phyloP scores from a whole-genome alignment of 1,140 invertebrate genomes.

The Trichonephila clavata region DNA sequence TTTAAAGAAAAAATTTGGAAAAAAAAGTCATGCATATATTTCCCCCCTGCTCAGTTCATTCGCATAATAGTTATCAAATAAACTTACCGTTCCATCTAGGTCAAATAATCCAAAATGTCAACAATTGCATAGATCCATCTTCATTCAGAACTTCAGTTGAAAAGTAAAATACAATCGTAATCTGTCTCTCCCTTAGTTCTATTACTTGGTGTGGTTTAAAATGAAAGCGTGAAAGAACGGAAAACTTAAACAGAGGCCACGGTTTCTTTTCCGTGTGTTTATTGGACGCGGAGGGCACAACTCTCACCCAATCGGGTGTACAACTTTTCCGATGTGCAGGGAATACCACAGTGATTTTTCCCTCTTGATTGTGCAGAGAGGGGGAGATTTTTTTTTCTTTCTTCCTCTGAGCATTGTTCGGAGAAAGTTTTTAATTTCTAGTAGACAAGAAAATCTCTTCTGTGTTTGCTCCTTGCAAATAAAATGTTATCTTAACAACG shows the following conservation, averaged over 20 bases:
- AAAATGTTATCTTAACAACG: neutral
- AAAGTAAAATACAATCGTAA: neutral
- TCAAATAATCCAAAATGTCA: slow-evolving; percentile 40
- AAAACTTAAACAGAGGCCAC: neutral
- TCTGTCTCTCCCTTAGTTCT: neutral
- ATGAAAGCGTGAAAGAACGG: slow-evolving; percentile 1
- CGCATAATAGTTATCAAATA: neutral
- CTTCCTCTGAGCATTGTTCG: neutral
- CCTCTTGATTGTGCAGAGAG: neutral
- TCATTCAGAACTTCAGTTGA: neutral
- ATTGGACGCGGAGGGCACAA: neutral
- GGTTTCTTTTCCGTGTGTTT: neutral
- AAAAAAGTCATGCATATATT: neutral
- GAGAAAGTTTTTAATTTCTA: neutral
- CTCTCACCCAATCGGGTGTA: neutral
- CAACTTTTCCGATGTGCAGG: neutral
- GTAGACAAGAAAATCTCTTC: neutral
- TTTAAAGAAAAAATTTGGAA: neutral
- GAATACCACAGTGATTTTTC: neutral
- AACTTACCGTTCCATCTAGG: neutral
- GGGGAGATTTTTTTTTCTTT: neutral
- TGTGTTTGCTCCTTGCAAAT: neutral
- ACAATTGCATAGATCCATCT: neutral
- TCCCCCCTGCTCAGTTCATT: neutral
- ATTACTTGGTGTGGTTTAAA: neutral